Evolutionary conservation across 1,140 invertebrate genomes (phyloP).

Genomic region (Papilio xuthus): DNA sequence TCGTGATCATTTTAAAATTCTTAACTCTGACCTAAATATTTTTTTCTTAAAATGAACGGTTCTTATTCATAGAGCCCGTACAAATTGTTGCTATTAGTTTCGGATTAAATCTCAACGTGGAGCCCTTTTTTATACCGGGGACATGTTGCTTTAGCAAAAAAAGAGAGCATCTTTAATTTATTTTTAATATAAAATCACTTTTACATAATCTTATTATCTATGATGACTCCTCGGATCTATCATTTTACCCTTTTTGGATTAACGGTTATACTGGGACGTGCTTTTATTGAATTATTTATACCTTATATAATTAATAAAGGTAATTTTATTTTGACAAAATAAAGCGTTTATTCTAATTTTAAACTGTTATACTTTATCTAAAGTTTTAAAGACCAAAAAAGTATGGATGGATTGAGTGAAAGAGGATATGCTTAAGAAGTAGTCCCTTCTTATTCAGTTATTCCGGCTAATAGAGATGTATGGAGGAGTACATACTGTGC

Average conservation of each 20-base stretch:
- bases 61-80: conserved; percentile 51
- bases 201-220: conserved; percentile 61
- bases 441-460: no score
- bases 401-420: no score
- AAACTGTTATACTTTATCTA: no score
- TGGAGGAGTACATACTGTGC: no score
- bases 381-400: no score
- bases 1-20: conserved; percentile 1
- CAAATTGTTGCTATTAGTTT: conserved; percentile 73
- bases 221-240: conserved; percentile 50
- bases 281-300: conserved; percentile 9
- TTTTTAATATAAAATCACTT: conserved; percentile 66
- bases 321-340: background rate
- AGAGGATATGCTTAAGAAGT: no score
- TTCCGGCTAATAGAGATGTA: no score
- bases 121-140: conserved; percentile 57
- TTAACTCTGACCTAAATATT: background rate
- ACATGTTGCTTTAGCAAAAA: conserved; percentile 65
- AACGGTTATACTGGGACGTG: background rate
- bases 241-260: conserved; percentile 42
- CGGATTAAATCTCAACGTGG: conserved; percentile 63
- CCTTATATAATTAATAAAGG: background rate
- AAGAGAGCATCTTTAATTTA: conserved; percentile 44
- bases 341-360: background rate
- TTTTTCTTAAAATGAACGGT: conserved; percentile 39